phyloP scores from a whole-genome alignment of 2,888 invertebrate species.

The Drosophila stalkeri region DNA sequence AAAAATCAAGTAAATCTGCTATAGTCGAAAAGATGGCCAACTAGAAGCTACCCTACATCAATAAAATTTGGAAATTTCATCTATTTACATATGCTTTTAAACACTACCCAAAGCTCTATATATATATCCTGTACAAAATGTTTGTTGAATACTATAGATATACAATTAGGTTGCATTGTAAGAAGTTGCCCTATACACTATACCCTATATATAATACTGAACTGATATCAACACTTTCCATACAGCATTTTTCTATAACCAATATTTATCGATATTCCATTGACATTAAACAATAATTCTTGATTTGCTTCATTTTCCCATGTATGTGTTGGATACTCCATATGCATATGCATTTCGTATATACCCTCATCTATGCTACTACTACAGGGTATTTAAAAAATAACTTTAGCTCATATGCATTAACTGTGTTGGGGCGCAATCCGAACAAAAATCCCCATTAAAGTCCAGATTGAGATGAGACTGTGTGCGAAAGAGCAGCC shows the following conservation, averaged over 20 bases:
- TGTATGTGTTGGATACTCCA: too few species aligned
- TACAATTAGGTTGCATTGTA: too few species aligned
- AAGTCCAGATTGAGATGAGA: not conserved
- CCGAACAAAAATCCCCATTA: conserved; percentile 28
- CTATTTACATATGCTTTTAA: too few species aligned
- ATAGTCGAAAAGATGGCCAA: not conserved
- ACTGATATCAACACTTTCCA: too few species aligned
- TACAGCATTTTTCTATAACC: not conserved
- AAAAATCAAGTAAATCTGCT: not conserved
- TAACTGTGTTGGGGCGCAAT: conserved; percentile 13
- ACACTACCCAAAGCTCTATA: too few species aligned
- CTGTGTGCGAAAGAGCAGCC: not conserved
- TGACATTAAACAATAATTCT: not conserved
- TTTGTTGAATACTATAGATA: too few species aligned
- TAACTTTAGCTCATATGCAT: conserved; percentile 7
- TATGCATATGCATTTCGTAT: not conserved
- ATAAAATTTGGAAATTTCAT: too few species aligned
- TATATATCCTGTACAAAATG: too few species aligned
- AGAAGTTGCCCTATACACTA: too few species aligned
- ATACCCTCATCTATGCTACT: not conserved
- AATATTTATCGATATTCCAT: too few species aligned
- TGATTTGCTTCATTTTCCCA: not conserved
- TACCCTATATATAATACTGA: too few species aligned
- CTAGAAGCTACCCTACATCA: not conserved
- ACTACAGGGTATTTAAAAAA: not conserved